A percentile compares a stretch with the other conserved stretches of the same genome.
phyloP scores from a whole-genome alignment of 2,888 invertebrate species.

The Notodonta dromedarius region DNA sequence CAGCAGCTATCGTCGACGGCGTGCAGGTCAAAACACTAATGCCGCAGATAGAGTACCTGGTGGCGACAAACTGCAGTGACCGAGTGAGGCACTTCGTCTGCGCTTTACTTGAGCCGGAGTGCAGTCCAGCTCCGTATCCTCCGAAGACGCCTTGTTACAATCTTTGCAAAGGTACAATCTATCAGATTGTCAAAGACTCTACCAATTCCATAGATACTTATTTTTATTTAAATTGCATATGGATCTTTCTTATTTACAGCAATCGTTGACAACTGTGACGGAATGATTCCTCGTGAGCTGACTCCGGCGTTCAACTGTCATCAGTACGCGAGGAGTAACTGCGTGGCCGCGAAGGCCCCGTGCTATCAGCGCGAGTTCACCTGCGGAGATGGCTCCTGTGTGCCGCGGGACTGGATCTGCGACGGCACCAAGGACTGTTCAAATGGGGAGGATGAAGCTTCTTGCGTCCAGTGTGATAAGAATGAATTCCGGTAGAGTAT shows the following conservation, averaged over 20 bases:
- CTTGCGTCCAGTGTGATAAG: slow-evolving; percentile 71
- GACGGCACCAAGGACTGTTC: slow-evolving; percentile 86
- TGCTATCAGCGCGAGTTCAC: slow-evolving; percentile 83
- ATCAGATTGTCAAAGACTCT: too few species aligned
- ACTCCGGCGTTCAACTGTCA: slow-evolving; percentile 85
- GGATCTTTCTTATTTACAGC: slow-evolving; percentile 68
- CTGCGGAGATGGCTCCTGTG: slow-evolving; percentile 85
- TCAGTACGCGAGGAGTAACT: slow-evolving; percentile 84
- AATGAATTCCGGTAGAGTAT: slow-evolving; percentile 66
- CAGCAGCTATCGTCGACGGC: slow-evolving; percentile 67
- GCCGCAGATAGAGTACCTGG: slow-evolving; percentile 84
- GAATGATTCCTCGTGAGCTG: slow-evolving; percentile 83
- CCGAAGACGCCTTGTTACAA: slow-evolving; percentile 86
- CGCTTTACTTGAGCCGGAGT: slow-evolving; percentile 87
- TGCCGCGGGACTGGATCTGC: slow-evolving; percentile 86
- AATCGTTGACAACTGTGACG: slow-evolving; percentile 85
- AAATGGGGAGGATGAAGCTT: slow-evolving; percentile 85
- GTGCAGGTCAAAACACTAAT: slow-evolving; percentile 69
- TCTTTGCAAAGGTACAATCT: slow-evolving; percentile 85
- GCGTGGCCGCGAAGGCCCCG: slow-evolving; percentile 75
- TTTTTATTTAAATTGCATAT: too few species aligned
- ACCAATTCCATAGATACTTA: too few species aligned
- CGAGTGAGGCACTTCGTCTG: slow-evolving; percentile 86
- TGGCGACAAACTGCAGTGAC: slow-evolving; percentile 86
- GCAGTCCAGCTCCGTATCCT: slow-evolving; percentile 83